These are phyloP conservation scores for Temnothorax ravouxi DNA, from an alignment of 2,888 invertebrate species.

Conservation along the genomic window DNA sequence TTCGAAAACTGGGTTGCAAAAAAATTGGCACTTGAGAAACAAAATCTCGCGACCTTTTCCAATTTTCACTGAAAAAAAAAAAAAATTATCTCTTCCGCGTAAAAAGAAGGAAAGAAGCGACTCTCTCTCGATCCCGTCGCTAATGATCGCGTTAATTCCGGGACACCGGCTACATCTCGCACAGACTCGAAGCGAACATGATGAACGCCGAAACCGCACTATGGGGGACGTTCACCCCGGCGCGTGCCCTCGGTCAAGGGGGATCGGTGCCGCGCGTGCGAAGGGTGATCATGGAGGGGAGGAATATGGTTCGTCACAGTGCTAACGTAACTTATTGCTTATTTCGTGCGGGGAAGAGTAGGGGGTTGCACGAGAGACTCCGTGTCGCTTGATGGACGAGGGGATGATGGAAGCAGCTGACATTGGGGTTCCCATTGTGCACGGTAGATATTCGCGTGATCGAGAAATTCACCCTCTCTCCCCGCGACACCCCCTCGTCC, in stretches of 20 bases:
- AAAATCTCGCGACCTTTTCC: background rate
- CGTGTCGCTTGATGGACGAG: constrained; percentile 67
- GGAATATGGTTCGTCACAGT: constrained; percentile 70
- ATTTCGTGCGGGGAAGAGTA: constrained; percentile 75
- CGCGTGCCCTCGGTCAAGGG: constrained; percentile 71
- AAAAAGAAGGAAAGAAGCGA: background rate
- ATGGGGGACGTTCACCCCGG: constrained; percentile 74
- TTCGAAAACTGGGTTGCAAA: background rate
- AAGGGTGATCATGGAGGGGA: constrained; percentile 69
- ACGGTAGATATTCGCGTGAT: constrained; percentile 83
- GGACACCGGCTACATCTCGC: constrained; percentile 68
- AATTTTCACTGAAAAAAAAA: background rate
- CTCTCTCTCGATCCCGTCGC: background rate
- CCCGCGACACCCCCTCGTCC: background rate
- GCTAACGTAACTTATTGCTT: constrained; percentile 85
- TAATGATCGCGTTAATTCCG: constrained; percentile 7
- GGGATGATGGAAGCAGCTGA: constrained; percentile 81
- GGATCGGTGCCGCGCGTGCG: constrained; percentile 74
- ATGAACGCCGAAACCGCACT: constrained; percentile 75
- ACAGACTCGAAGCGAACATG: constrained; percentile 71
- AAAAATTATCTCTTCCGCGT: background rate
- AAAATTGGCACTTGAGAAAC: background rate
- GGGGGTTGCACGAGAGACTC: constrained; percentile 68
- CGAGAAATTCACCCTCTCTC: constrained; percentile 80
- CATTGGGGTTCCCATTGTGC: constrained; percentile 81